These are phyloP conservation scores for Todus mexicanus DNA, from an alignment of 2,797 vertebrate species.

Conservation along the genomic window DNA sequence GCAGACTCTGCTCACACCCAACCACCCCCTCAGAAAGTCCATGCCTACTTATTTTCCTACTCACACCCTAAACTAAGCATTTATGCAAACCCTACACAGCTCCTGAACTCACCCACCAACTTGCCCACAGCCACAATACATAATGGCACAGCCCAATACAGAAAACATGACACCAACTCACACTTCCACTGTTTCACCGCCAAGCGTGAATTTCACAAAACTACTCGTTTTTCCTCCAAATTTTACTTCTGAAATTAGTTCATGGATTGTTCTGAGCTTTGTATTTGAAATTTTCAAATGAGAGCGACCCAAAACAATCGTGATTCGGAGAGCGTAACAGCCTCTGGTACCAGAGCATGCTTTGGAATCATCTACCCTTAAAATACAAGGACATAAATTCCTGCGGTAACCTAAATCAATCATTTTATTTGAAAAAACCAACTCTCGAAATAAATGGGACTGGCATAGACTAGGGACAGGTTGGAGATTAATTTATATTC, in stretches of 20 bases:
- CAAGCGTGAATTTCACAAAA: rapidly evolving
- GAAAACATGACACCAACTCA: background rate
- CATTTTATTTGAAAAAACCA: background rate
- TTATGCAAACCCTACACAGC: slow-evolving; percentile 13
- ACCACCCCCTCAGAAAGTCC: slow-evolving; percentile 53
- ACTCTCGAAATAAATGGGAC: background rate
- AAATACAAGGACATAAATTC: background rate
- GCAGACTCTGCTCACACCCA: slow-evolving; percentile 55
- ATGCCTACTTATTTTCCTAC: slow-evolving; percentile 57
- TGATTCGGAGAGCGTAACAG: background rate
- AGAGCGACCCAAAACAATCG: background rate
- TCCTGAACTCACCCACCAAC: slow-evolving; percentile 6
- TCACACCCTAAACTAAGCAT: slow-evolving; percentile 43
- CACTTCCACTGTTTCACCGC: background rate
- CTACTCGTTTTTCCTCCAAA: background rate
- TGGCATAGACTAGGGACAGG: background rate
- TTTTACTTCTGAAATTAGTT: background rate
- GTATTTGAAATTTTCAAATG: background rate
- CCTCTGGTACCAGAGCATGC: background rate
- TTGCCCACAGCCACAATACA: slow-evolving; percentile 29
- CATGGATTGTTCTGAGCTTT: background rate
- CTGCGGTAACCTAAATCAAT: background rate
- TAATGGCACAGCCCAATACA: background rate
- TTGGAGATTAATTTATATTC: background rate
- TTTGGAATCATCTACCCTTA: background rate